phyloP scores from a whole-genome alignment of 2,888 invertebrate genomes.

The Ditylenchus weischeri region DNA sequence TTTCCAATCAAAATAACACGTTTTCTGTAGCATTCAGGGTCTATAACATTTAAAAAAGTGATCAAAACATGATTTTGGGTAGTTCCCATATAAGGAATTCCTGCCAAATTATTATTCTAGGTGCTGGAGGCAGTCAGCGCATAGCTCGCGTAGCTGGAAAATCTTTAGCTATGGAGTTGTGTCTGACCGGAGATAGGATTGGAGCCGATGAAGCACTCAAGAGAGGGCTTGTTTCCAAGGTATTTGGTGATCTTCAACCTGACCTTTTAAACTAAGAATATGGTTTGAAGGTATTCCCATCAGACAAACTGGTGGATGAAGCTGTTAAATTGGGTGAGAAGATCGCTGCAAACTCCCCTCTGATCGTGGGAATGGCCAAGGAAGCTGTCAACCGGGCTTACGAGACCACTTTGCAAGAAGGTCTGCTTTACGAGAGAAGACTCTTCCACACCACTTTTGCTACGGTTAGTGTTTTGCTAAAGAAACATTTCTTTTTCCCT shows the following conservation, averaged over 20 bases:
- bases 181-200: slow-evolving; percentile 85
- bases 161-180: slow-evolving; percentile 97
- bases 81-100: too few relatives aligned
- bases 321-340: slow-evolving; percentile 90
- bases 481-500: too few relatives aligned
- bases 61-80: too few relatives aligned
- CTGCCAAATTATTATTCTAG: slow-evolving; percentile 9
- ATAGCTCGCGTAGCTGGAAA: slow-evolving; percentile 82
- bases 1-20: too few relatives aligned
- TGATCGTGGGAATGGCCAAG: slow-evolving; percentile 54
- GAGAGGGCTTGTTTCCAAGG: slow-evolving; percentile 52
- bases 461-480: slow-evolving; percentile 69
- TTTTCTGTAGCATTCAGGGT: too few relatives aligned
- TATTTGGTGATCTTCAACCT: slow-evolving; percentile 13
- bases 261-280: slow-evolving; percentile 42
- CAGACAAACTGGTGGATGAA: slow-evolving; percentile 70
- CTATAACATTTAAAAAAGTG: too few relatives aligned
- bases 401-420: slow-evolving; percentile 82
- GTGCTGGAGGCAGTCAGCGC: slow-evolving; percentile 83
- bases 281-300: slow-evolving; percentile 34
- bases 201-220: slow-evolving; percentile 85
- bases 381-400: slow-evolving; percentile 67
- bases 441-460: slow-evolving; percentile 92
- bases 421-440: slow-evolving; percentile 79
- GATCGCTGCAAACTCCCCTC: slow-evolving; percentile 66